Evolutionary conservation across 2,797 vertebrate species (phyloP).

Genomic region (Sebastes diploproa): DNA sequence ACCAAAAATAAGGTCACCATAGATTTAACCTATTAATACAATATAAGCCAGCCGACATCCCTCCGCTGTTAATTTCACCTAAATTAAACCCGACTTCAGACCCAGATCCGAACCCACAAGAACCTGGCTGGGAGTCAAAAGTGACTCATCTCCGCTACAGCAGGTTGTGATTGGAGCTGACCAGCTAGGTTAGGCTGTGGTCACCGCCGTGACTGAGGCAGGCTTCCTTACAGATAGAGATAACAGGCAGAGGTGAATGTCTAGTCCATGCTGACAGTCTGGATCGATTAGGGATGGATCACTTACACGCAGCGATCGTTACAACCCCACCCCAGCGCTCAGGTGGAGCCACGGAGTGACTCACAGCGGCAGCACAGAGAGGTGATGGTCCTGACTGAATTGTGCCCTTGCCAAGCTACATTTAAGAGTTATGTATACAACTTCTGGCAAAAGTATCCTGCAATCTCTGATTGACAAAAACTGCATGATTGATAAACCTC

Average conservation of each 20-base stretch:
- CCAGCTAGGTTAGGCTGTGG: slow-evolving; percentile 79
- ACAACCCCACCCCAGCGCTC: slow-evolving; percentile 73
- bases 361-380: slow-evolving; percentile 40
- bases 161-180: slow-evolving; percentile 80
- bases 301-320: slow-evolving; percentile 81
- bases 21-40: slow-evolving; percentile 79
- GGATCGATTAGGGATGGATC: slow-evolving; percentile 84
- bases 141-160: slow-evolving; percentile 49
- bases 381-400: slow-evolving; percentile 54
- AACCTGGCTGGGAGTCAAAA: slow-evolving; percentile 16
- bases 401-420: slow-evolving; percentile 22
- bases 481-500: slow-evolving; percentile 63
- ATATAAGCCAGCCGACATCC: slow-evolving; percentile 68
- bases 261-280: slow-evolving; percentile 85
- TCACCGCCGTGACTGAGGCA: slow-evolving; percentile 78
- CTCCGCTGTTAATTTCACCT: slow-evolving; percentile 58
- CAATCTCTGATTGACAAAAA: slow-evolving; percentile 55
- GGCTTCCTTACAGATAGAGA: slow-evolving; percentile 78
- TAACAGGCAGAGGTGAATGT: slow-evolving; percentile 84
- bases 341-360: slow-evolving; percentile 71
- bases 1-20: too few relatives aligned
- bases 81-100: slow-evolving; percentile 53
- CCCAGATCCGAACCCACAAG: slow-evolving; percentile 5
- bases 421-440: slow-evolving; percentile 16
- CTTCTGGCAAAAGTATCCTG: slow-evolving; percentile 1